These are phyloP conservation scores for Drosophila atroscutellata DNA, from an alignment of 2,888 invertebrate species.

Conservation along the genomic window DNA sequence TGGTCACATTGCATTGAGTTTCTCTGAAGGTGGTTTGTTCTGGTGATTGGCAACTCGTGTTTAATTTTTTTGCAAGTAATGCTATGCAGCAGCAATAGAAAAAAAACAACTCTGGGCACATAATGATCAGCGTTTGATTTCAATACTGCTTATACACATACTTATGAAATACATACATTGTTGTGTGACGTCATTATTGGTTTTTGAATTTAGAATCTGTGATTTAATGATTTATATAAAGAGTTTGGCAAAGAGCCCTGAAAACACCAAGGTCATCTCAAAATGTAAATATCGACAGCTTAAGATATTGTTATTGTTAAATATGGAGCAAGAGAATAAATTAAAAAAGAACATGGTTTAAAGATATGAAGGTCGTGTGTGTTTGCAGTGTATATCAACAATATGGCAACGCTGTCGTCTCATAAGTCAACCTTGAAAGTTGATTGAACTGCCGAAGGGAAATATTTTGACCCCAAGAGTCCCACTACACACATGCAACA, in stretches of 20 bases:
- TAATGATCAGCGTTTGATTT: slow-evolving; percentile 24
- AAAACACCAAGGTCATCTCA: slow-evolving; percentile 12
- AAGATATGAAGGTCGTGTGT: background rate
- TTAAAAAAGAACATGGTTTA: background rate
- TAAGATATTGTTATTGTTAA: background rate
- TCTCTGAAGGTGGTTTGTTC: slow-evolving; percentile 52
- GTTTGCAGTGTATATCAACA: slow-evolving; percentile 8
- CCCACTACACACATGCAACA: slow-evolving; percentile 18
- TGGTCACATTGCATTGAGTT: slow-evolving; percentile 65
- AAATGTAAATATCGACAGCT: slow-evolving; percentile 3
- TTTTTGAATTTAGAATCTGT: slow-evolving; percentile 8
- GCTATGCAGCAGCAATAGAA: slow-evolving; percentile 22
- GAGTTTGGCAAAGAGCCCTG: slow-evolving; percentile 5
- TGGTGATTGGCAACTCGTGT: slow-evolving; percentile 53
- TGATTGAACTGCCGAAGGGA: slow-evolving; percentile 70
- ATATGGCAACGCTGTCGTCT: slow-evolving; percentile 16
- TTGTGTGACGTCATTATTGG: slow-evolving; percentile 65
- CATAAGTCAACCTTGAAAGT: slow-evolving; percentile 71
- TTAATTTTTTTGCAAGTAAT: slow-evolving; percentile 58
- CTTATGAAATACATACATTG: slow-evolving; percentile 59
- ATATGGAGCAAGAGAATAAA: background rate
- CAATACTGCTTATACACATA: slow-evolving; percentile 31
- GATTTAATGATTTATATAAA: background rate
- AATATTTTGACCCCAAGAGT: slow-evolving; percentile 71
- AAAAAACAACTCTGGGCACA: slow-evolving; percentile 14